These are phyloP conservation scores for Chionodraco myersi DNA, from an alignment of 2,113 vertebrate genomes.

Conservation along the genomic window DNA sequence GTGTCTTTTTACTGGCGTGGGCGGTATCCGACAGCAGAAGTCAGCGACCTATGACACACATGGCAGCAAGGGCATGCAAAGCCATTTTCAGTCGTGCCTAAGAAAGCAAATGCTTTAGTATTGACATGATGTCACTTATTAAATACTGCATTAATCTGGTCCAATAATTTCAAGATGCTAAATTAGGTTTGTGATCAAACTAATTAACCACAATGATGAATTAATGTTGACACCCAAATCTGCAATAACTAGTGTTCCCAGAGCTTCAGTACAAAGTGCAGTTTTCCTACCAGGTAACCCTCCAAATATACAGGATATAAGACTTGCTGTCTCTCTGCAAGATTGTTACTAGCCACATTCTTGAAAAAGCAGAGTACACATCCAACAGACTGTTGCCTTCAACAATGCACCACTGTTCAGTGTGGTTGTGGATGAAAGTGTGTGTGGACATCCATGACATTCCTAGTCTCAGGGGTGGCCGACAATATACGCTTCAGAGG, in stretches of 20 bases:
- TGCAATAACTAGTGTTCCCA: no score
- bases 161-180: neutral
- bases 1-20: neutral
- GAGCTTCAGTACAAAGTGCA: no score
- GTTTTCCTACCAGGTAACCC: neutral
- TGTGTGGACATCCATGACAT: constrained; percentile 10
- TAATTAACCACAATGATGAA: neutral
- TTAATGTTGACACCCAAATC: neutral
- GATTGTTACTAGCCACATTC: neutral
- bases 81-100: neutral
- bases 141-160: neutral
- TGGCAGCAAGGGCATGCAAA: neutral
- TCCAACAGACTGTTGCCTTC: neutral
- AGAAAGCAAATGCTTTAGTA: neutral
- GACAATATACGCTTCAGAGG: neutral
- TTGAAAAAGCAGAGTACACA: neutral
- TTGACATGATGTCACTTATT: neutral
- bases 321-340: neutral
- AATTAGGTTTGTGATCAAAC: neutral
- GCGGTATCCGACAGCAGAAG: neutral
- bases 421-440: neutral
- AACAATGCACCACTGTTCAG: neutral
- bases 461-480: neutral
- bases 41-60: neutral
- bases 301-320: neutral